phyloP scores from a whole-genome alignment of 2,888 invertebrate genomes.

The Machimus rusticus region DNA sequence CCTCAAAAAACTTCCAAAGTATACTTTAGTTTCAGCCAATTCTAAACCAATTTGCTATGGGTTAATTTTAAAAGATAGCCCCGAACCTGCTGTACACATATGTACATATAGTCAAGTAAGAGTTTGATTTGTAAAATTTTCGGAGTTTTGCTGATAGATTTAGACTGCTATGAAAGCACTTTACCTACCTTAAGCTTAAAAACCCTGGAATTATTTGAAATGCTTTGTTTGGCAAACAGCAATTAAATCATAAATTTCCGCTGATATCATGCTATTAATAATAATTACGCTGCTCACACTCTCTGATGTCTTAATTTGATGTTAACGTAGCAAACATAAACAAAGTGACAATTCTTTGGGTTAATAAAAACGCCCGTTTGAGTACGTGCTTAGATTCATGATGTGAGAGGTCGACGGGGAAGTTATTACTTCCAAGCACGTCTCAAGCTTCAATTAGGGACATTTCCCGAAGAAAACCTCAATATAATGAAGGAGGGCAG shows the following conservation, averaged over 20 bases:
- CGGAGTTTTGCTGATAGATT: no score
- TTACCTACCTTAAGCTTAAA: not conserved
- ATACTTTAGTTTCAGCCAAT: no score
- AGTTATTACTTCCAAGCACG: constrained; percentile 34
- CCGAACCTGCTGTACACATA: no score
- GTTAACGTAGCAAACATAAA: constrained; percentile 18
- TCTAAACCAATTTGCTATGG: no score
- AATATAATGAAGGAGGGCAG: not conserved
- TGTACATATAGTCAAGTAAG: no score
- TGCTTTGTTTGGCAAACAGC: not conserved
- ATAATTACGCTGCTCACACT: constrained; percentile 22
- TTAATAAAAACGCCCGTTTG: constrained; percentile 32
- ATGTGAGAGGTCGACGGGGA: not conserved
- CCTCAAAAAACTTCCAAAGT: no score
- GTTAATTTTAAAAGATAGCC: no score
- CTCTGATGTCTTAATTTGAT: constrained; percentile 5
- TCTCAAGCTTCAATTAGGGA: constrained; percentile 18
- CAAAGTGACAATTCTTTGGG: constrained; percentile 21
- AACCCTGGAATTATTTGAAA: not conserved
- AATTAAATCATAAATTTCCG: not conserved
- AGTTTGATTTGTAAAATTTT: no score
- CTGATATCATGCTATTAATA: not conserved
- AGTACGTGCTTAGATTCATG: constrained; percentile 19
- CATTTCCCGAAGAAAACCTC: constrained; percentile 1
- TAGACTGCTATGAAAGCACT: not conserved